phyloP scores from a whole-genome alignment of 2,797 vertebrate species.

The Pseudomugil gertrudae region DNA sequence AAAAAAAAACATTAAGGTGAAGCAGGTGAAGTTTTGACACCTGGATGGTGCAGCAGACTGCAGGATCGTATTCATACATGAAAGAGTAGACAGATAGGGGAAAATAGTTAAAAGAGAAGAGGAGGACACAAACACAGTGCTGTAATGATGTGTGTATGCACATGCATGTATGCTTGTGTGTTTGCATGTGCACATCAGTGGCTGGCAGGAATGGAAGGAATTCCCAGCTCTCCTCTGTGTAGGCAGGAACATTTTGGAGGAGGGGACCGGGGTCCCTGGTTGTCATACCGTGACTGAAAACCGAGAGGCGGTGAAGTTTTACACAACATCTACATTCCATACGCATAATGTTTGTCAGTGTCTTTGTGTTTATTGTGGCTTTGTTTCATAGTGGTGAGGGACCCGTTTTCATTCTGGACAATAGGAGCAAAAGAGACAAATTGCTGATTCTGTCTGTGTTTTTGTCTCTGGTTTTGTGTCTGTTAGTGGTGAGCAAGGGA shows the following conservation, averaged over 20 bases:
- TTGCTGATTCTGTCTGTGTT: not conserved
- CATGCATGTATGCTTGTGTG: conserved; percentile 22
- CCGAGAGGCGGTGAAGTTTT: conserved; percentile 23
- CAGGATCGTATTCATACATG: too few species aligned
- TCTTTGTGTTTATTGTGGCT: conserved; percentile 17
- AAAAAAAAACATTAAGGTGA: too few species aligned
- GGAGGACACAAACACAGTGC: not conserved
- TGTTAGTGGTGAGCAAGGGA: not conserved
- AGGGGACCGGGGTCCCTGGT: conserved; percentile 24
- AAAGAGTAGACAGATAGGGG: not conserved
- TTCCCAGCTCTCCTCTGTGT: conserved; percentile 58
- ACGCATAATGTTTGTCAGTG: not conserved
- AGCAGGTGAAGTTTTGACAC: too few species aligned
- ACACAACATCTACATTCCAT: conserved; percentile 60
- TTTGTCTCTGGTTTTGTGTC: not conserved
- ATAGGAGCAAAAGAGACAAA: not conserved
- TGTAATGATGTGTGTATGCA: conserved; percentile 6
- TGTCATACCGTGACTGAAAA: conserved; percentile 37
- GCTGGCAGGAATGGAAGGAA: conserved; percentile 73
- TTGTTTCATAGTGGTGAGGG: conserved; percentile 27
- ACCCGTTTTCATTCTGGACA: conserved; percentile 36
- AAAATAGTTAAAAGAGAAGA: not conserved
- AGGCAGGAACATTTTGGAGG: conserved; percentile 45
- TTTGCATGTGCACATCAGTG: conserved; percentile 44
- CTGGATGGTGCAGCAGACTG: too few species aligned